These are phyloP conservation scores for Cryptophagus acutangulus DNA, from an alignment of 2,888 invertebrate genomes.

Conservation along the genomic window DNA sequence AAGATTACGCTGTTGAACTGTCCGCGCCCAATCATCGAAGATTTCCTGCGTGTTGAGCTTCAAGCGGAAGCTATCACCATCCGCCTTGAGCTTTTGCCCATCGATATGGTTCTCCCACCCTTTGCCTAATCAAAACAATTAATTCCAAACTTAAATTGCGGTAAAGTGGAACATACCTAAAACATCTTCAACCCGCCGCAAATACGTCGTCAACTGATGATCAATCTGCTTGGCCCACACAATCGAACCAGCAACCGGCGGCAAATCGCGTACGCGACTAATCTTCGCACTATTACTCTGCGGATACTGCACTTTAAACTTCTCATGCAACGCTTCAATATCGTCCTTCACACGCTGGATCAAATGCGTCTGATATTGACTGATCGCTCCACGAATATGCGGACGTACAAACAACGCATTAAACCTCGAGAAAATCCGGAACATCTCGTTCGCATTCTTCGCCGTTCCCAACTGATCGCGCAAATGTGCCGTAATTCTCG, in stretches of 20 bases:
- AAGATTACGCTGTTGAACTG: slow-evolving; percentile 88
- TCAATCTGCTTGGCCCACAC: slow-evolving; percentile 99
- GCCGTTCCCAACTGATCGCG: slow-evolving; percentile 97
- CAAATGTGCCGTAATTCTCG: slow-evolving; percentile 93
- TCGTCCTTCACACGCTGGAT: slow-evolving; percentile 99
- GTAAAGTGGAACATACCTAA: slow-evolving; percentile 57
- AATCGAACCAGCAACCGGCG: slow-evolving; percentile 96
- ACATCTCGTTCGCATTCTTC: slow-evolving; percentile 99
- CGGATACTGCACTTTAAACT: slow-evolving; percentile 96
- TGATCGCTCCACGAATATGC: slow-evolving; percentile 96
- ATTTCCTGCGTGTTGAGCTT: slow-evolving; percentile 96
- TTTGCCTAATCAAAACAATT: slow-evolving; percentile 57
- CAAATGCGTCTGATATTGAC: slow-evolving; percentile 98
- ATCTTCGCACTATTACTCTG: slow-evolving; percentile 91
- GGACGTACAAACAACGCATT: slow-evolving; percentile 98
- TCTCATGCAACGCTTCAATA: slow-evolving; percentile 95
- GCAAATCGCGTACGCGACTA: slow-evolving; percentile 88
- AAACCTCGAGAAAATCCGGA: slow-evolving; percentile 95
- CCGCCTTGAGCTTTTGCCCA: slow-evolving; percentile 94
- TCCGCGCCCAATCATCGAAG: slow-evolving; percentile 97
- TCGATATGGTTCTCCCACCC: slow-evolving; percentile 99
- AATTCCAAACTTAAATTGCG: background rate
- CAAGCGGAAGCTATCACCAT: slow-evolving; percentile 94
- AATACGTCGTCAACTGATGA: slow-evolving; percentile 91
- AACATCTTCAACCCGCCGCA: slow-evolving; percentile 96